Conservation (phyloP, 2,797 vertebrate species). For the Botia kubotai region DNA sequence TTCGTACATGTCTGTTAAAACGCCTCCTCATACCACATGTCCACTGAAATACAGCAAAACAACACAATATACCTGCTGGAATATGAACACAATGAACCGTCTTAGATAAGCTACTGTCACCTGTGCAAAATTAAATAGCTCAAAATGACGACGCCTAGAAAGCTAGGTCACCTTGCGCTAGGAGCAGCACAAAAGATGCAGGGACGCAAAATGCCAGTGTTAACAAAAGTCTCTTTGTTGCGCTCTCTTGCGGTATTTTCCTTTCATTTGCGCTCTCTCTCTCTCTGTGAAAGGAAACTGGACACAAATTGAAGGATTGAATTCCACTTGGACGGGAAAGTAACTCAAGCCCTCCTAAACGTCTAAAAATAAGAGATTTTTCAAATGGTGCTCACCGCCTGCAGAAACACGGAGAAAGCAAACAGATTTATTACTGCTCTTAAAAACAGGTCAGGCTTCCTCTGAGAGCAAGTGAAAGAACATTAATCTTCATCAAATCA, state of each 20-base stretch:
- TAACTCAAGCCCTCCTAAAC: conserved; percentile 18
- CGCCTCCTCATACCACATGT: conserved; percentile 4
- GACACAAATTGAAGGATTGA: conserved; percentile 31
- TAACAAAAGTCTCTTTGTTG: conserved; percentile 48
- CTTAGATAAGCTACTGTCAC: conserved; percentile 19
- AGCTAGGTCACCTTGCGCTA: conserved; percentile 13
- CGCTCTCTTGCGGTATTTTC: neutral
- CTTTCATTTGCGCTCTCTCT: neutral
- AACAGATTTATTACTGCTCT: neutral
- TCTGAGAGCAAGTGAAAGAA: neutral
- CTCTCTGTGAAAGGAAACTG: conserved; percentile 23
- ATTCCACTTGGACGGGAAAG: conserved; percentile 15
- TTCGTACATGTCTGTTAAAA: conserved; percentile 28
- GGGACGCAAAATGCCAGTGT: conserved; percentile 1
- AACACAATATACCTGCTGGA: conserved; percentile 3
- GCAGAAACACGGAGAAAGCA: conserved; percentile 4
- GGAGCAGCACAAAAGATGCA: conserved; percentile 6
- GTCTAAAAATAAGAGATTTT: conserved; percentile 35
- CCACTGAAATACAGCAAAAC: neutral
- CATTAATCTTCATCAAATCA: conserved; percentile 10
- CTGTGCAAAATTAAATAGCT: neutral
- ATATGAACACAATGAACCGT: conserved; percentile 26
- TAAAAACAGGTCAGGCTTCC: neutral
- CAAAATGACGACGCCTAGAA: neutral
- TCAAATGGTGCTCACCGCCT: conserved; percentile 1